These are phyloP conservation scores for Mormyrops boulengeri DNA, from an alignment of 2,797 vertebrate species.

Conservation along the genomic window DNA sequence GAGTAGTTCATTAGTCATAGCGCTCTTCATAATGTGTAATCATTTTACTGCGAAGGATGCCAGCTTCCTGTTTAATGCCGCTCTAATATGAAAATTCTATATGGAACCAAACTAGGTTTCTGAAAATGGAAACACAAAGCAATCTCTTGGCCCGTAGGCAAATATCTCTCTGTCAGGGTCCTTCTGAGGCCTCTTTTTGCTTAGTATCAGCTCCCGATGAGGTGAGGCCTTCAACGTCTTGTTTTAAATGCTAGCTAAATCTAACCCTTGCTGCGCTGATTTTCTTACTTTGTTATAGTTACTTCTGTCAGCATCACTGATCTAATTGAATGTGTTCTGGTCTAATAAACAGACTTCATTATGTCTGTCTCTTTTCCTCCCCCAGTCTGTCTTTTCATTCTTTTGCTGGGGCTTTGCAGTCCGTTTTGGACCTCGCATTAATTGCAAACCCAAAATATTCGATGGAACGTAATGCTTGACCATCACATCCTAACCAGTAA, in stretches of 20 bases:
- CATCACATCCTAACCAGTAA: not conserved
- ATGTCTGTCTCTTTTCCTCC: not conserved
- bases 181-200: not conserved
- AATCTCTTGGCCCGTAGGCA: slow-evolving; percentile 5
- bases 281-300: not conserved
- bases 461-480: not conserved
- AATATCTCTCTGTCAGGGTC: not conserved
- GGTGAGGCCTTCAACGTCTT: not conserved
- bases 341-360: slow-evolving; percentile 18
- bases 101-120: slow-evolving; percentile 6
- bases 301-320: slow-evolving; percentile 18
- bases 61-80: not conserved
- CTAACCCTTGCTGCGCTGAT: not conserved
- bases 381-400: not conserved
- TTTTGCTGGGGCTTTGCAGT: not conserved
- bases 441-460: not conserved
- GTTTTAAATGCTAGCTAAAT: slow-evolving; percentile 2
- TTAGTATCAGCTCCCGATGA: not conserved
- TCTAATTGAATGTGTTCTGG: slow-evolving; percentile 22
- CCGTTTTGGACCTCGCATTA: not conserved
- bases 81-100: slow-evolving; percentile 11
- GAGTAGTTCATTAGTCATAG: slow-evolving; percentile 9
- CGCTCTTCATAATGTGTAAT: slow-evolving; percentile 10
- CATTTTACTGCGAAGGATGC: not conserved
- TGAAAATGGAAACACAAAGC: slow-evolving; percentile 12